These are phyloP conservation scores for Capreolus pygargus DNA, from an alignment of 2,113 vertebrate genomes.

Conservation along the genomic window DNA sequence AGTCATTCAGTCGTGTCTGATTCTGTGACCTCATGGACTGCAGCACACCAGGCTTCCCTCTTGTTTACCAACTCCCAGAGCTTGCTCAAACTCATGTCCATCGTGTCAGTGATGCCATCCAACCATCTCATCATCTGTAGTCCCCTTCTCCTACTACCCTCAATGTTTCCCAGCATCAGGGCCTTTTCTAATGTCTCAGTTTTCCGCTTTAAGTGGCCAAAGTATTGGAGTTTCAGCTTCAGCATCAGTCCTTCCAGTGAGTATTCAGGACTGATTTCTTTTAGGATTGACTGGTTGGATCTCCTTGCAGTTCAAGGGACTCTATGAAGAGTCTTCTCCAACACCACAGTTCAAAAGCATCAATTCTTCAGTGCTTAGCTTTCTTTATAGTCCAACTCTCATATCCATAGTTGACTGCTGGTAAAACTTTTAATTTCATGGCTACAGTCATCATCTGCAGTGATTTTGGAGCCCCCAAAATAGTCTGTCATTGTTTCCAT, in stretches of 20 bases:
- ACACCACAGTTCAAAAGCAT: not conserved
- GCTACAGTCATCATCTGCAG: not conserved
- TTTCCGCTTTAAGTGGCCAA: not conserved
- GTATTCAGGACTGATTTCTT: not conserved
- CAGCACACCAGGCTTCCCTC: not conserved
- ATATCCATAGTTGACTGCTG: not conserved
- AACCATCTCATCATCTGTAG: not conserved
- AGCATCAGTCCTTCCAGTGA: not conserved
- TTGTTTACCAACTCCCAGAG: not conserved
- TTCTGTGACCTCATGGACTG: not conserved
- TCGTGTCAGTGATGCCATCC: not conserved
- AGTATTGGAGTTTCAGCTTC: not conserved
- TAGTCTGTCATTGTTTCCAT: not conserved
- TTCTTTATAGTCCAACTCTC: not conserved
- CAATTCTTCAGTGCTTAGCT: fast-evolving
- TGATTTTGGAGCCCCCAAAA: not conserved
- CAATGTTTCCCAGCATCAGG: not conserved
- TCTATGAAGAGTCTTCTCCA: not conserved
- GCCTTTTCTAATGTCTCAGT: not conserved
- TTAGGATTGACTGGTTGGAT: not conserved
- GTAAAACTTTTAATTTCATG: not conserved
- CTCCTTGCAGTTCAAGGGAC: not conserved
- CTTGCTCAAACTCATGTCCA: not conserved
- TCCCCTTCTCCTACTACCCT: not conserved
- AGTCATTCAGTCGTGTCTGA: not conserved